Base-by-base conservation (phyloP, 2,888 invertebrate species). In the Xestia ashworthii region DNA sequence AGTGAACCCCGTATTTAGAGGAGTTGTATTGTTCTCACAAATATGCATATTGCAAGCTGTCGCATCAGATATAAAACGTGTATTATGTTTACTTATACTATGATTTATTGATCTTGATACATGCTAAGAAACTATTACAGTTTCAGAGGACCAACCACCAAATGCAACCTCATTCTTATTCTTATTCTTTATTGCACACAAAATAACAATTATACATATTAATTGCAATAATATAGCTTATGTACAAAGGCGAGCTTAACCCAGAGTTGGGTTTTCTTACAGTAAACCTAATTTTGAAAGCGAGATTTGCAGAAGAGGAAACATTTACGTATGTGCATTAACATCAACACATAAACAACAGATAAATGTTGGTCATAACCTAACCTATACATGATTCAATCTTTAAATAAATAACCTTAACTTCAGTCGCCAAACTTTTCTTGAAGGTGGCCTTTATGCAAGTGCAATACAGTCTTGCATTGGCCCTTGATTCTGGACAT, bases 11-110 rank as follows among this genome's bases (percentile, higher is more conserved):
- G 85, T 87, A 91, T 92, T 92, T 90, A 92, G 91, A 88, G 86
- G 83, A 86, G 86, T 89, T 86, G 92, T 89, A 93, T 94, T 94
- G 93, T 94, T 93, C 93, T 92, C 87, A 90, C 89, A 89, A 90
- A 92, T 90, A 91, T 91, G 90, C 91, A 90, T 90, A 85, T 85
- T 89, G 89, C 74, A 69, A 82, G 83, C 90, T 90, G 92, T 91
- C 90, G 90, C 92, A 91, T 93, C 91, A 86, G 90, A 91, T 92
- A 89, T 88, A 85, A 89, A 89, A 87, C 88, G 88, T 88, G 87
- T 88, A 87, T 89, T 87, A 87, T 89, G 80, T 74, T 74, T 87
- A 69, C 50, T 71, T 74, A 38, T 87, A 71, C 62, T 53, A 14
- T 50, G 72, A 79, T 41, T 76, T 0, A 58, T 46, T 82, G 67